phyloP scores from a whole-genome alignment of 2,113 vertebrate genomes.

The Xiphophorus maculatus region DNA sequence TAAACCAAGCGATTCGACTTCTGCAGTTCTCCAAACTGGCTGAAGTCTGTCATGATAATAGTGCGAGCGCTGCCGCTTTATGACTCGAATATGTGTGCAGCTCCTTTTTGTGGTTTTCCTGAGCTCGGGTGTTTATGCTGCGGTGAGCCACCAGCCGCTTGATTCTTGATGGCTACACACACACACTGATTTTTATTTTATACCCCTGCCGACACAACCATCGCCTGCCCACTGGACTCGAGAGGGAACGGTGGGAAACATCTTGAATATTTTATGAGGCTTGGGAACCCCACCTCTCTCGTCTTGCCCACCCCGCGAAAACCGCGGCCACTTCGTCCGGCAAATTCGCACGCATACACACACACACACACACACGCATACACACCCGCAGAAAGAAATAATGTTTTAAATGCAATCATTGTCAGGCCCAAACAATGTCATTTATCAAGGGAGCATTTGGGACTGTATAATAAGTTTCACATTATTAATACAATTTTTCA shows the following conservation, averaged over 20 bases:
- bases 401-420: constrained; percentile 99
- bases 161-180: constrained; percentile 51
- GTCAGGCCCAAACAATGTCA: constrained; percentile 99
- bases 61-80: constrained; percentile 45
- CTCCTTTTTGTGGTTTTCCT: constrained; percentile 58
- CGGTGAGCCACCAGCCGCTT: constrained; percentile 63
- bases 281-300: constrained; percentile 73
- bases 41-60: constrained; percentile 54
- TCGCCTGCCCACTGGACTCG: constrained; percentile 79
- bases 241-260: constrained; percentile 88
- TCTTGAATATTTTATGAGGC: constrained; percentile 95
- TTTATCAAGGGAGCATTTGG: constrained; percentile 99
- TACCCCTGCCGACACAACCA: constrained; percentile 56
- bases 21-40: constrained; percentile 54
- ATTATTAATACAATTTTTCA: constrained; percentile 99
- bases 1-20: constrained; percentile 35
- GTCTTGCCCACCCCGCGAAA: constrained; percentile 60
- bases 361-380: constrained; percentile 19
- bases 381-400: constrained; percentile 91
- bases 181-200: constrained; percentile 46
- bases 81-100: constrained; percentile 61
- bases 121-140: constrained; percentile 61
- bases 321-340: constrained; percentile 53
- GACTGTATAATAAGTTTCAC: constrained; percentile 99
- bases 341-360: constrained; percentile 52